A percentile compares a stretch with the other conserved stretches of the same genome.
Conservation (phyloP, 2,888 invertebrate genomes). For the Stenichneumon culpator region DNA sequence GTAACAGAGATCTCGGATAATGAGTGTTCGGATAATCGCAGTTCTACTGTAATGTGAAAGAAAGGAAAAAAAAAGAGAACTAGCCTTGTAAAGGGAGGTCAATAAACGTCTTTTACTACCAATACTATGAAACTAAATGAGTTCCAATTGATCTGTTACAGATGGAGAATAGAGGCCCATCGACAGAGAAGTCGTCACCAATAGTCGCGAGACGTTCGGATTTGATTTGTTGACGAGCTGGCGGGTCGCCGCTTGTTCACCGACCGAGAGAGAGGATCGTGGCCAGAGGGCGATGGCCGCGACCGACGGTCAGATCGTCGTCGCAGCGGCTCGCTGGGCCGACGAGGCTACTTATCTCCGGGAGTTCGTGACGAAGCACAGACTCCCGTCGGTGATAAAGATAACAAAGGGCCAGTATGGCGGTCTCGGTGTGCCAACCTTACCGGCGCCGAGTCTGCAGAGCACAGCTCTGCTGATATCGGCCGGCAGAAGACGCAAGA, state of each 20-base stretch:
- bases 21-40: too few relatives aligned
- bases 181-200: slow-evolving; percentile 69
- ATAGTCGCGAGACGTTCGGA: slow-evolving; percentile 19
- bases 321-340: slow-evolving; percentile 92
- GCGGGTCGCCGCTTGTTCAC: slow-evolving; percentile 62
- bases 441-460: slow-evolving; percentile 94
- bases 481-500: slow-evolving; percentile 94
- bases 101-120: too few relatives aligned
- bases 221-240: slow-evolving; percentile 62
- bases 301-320: slow-evolving; percentile 95
- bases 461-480: slow-evolving; percentile 95
- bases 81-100: too few relatives aligned
- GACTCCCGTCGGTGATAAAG: slow-evolving; percentile 94
- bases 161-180: slow-evolving; percentile 81
- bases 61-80: too few relatives aligned
- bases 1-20: too few relatives aligned
- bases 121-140: too few relatives aligned
- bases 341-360: slow-evolving; percentile 91
- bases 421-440: slow-evolving; percentile 94
- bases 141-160: slow-evolving; percentile 71
- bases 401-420: slow-evolving; percentile 98
- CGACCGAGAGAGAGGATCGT: slow-evolving; percentile 57
- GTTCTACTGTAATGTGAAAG: too few relatives aligned
- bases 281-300: slow-evolving; percentile 89
- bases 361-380: slow-evolving; percentile 91